Conservation (phyloP, 2,888 invertebrate species). For the Thymelicus sylvestris region DNA sequence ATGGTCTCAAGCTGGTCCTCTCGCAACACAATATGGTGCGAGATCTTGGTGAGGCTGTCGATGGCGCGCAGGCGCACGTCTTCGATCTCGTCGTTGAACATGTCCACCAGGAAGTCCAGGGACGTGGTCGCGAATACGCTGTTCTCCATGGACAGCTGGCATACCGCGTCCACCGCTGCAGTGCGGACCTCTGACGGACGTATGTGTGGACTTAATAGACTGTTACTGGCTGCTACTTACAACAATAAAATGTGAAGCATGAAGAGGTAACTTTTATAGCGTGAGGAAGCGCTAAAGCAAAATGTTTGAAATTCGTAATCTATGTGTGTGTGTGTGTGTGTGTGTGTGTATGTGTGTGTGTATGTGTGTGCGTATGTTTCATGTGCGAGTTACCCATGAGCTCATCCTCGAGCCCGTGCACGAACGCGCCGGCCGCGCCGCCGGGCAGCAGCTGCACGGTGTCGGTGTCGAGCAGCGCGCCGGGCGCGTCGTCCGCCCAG, state of each 20-base stretch:
- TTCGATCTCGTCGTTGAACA: constrained; percentile 99
- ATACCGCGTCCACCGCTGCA: constrained; percentile 97
- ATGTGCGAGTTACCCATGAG: constrained; percentile 86
- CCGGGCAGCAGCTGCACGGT: constrained; percentile 92
- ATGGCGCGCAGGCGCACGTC: constrained; percentile 97
- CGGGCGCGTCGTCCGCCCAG: constrained; percentile 93
- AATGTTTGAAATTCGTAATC: no score
- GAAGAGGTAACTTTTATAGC: no score
- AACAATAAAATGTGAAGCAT: no score
- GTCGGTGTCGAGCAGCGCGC: constrained; percentile 92
- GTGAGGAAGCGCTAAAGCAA: no score
- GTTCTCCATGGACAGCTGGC: constrained; percentile 93
- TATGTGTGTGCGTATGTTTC: background rate
- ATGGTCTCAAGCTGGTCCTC: constrained; percentile 99
- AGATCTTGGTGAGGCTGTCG: constrained; percentile 95
- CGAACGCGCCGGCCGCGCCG: constrained; percentile 98
- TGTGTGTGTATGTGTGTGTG: background rate
- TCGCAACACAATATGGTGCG: constrained; percentile 93
- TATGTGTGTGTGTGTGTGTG: no score
- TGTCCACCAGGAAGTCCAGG: constrained; percentile 98
- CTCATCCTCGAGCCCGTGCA: constrained; percentile 99
- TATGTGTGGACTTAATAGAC: no score
- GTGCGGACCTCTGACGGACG: constrained; percentile 92
- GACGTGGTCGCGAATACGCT: constrained; percentile 94
- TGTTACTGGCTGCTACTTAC: no score